Conservation (phyloP, 2,888 invertebrate species). For the Iphiclides podalirius region DNA sequence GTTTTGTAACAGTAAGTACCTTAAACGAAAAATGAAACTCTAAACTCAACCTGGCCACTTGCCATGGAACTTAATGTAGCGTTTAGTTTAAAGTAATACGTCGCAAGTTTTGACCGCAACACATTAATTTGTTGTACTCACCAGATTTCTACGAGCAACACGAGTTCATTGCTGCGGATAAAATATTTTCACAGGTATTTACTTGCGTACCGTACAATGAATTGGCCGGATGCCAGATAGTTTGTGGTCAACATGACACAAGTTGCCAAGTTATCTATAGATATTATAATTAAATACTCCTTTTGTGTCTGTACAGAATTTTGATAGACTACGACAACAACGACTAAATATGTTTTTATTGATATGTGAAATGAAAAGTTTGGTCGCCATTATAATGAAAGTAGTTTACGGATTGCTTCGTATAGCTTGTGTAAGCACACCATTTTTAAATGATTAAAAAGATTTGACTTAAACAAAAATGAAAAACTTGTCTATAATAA, state of each 20-base stretch:
- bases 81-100: constrained; percentile 2
- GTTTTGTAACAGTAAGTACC: too few species aligned
- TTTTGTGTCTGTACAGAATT: too few species aligned
- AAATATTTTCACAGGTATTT: constrained; percentile 12
- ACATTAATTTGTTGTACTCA: constrained; percentile 14
- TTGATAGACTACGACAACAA: too few species aligned
- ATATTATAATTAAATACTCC: background rate
- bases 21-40: too few species aligned
- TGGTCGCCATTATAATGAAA: too few species aligned
- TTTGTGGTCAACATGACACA: constrained; percentile 12
- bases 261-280: constrained; percentile 13
- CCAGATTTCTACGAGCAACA: background rate
- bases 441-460: too few species aligned
- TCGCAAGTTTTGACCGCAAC: constrained; percentile 2
- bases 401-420: too few species aligned
- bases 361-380: too few species aligned
- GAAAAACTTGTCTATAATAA: too few species aligned
- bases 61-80: background rate
- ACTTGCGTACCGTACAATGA: constrained; percentile 7
- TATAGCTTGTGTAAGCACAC: too few species aligned
- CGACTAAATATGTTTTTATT: too few species aligned
- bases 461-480: too few species aligned
- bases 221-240: constrained; percentile 14
- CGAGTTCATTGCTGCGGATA: background rate
- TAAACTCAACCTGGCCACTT: background rate